These are phyloP conservation scores for Aurelia aurita DNA, from an alignment of 30 jellyfish, hydroid and myxozoan species.

Conservation along the genomic window DNA sequence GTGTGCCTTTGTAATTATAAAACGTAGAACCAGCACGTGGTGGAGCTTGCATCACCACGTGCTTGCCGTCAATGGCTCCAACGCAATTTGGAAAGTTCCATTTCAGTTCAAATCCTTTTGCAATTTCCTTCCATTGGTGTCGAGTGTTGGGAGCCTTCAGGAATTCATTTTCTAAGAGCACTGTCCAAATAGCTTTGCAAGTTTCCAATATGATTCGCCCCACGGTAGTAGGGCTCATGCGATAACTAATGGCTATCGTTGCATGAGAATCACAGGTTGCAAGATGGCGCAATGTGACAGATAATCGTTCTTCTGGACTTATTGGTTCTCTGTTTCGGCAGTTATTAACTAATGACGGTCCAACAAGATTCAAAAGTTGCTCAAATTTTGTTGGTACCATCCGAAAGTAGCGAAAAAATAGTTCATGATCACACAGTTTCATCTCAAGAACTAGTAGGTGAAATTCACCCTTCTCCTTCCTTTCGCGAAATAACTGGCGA, in stretches of 20 bases:
- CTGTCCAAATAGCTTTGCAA: slow-evolving; percentile 44
- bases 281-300: slow-evolving; percentile 66
- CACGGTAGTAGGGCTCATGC: slow-evolving; percentile 70
- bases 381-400: slow-evolving; percentile 47
- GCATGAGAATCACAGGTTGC: slow-evolving; percentile 79
- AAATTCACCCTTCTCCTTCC: slow-evolving; percentile 57
- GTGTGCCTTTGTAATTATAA: slow-evolving; percentile 61
- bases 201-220: slow-evolving; percentile 60
- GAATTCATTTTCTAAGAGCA: slow-evolving; percentile 47
- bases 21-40: slow-evolving; percentile 59
- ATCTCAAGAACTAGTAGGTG: slow-evolving; percentile 49
- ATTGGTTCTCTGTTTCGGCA: slow-evolving; percentile 50
- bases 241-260: slow-evolving; percentile 74
- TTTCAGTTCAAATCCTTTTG: slow-evolving; percentile 12
- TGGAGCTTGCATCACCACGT: slow-evolving; percentile 71
- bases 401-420: slow-evolving; percentile 46
- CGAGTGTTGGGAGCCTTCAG: slow-evolving; percentile 51
- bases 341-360: slow-evolving; percentile 33
- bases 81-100: slow-evolving; percentile 68
- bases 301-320: slow-evolving; percentile 66
- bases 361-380: slow-evolving; percentile 43
- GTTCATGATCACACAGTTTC: slow-evolving; percentile 63
- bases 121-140: slow-evolving; percentile 53
- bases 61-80: slow-evolving; percentile 75
- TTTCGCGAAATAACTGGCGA: slow-evolving; percentile 18